Conservation (phyloP, 2,888 invertebrate genomes). For the Prionchulus punctatus region DNA sequence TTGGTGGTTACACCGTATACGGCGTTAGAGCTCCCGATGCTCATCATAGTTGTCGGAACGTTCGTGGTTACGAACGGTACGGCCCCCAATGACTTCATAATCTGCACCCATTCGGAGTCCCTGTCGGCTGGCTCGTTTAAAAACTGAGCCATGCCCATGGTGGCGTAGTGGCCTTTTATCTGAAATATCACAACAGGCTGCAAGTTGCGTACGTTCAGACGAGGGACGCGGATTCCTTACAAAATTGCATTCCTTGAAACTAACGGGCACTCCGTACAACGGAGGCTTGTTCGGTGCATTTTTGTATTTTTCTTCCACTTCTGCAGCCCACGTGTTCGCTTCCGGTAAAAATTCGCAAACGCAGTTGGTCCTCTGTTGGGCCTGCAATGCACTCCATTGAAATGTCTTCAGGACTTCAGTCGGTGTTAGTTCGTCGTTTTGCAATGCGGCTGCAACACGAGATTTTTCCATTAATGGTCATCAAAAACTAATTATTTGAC, state of each 20-base stretch:
- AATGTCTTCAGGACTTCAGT: not conserved
- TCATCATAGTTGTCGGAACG: constrained; percentile 24
- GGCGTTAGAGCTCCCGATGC: constrained; percentile 22
- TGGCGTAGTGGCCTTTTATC: not conserved
- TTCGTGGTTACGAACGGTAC: constrained; percentile 36
- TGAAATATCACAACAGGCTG: no score
- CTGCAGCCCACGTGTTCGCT: not conserved
- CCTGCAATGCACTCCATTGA: not conserved
- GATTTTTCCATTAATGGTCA: no score
- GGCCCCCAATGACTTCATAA: constrained; percentile 30
- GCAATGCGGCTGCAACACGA: no score
- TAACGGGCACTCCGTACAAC: constrained; percentile 1
- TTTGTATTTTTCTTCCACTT: not conserved
- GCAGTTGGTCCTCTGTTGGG: not conserved
- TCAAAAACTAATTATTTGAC: no score
- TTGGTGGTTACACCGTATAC: constrained; percentile 31
- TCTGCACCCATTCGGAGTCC: constrained; percentile 15
- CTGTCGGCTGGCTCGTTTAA: constrained; percentile 15
- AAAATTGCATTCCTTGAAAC: not conserved
- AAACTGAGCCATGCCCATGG: not conserved
- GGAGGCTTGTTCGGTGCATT: not conserved
- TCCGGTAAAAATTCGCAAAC: not conserved
- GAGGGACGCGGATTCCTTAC: no score
- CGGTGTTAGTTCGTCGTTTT: constrained; percentile 1
- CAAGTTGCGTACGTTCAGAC: no score